phyloP scores from a whole-genome alignment of 2,113 vertebrate genomes.

The Delphinapterus leucas region DNA sequence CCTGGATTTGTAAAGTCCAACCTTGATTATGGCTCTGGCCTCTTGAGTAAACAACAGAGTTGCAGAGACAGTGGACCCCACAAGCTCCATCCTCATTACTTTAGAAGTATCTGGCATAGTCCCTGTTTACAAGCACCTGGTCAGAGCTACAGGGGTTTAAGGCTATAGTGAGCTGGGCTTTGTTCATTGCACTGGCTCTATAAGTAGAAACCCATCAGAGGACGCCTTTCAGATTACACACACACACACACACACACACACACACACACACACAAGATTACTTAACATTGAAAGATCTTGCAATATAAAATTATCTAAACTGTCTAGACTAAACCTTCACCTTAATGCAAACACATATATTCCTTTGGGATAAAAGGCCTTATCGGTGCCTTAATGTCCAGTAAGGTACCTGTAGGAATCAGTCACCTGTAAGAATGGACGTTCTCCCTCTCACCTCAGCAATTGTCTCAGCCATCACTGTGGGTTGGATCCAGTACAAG shows the following conservation, averaged over 20 bases:
- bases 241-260: neutral
- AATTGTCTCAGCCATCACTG: neutral
- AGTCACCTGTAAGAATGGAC: neutral
- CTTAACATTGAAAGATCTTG: neutral
- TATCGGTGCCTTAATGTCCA: neutral
- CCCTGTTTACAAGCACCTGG: neutral
- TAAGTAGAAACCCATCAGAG: neutral
- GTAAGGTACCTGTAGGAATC: neutral
- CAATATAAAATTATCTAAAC: neutral
- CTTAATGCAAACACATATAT: neutral
- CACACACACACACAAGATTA: neutral
- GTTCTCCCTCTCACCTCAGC: neutral
- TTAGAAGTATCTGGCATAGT: neutral
- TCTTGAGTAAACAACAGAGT: neutral
- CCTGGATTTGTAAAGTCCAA: neutral
- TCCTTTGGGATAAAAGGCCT: neutral
- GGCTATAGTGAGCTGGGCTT: neutral
- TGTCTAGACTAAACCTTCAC: neutral
- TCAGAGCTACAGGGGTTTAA: neutral
- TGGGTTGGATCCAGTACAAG: neutral
- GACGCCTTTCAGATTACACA: neutral
- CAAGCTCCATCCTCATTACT: neutral
- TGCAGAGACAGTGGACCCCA: neutral
- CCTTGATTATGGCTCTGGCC: neutral
- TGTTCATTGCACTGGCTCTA: neutral